Base-by-base conservation (phyloP, 2,113 vertebrate genomes). In the Prietella phreatophila region DNA sequence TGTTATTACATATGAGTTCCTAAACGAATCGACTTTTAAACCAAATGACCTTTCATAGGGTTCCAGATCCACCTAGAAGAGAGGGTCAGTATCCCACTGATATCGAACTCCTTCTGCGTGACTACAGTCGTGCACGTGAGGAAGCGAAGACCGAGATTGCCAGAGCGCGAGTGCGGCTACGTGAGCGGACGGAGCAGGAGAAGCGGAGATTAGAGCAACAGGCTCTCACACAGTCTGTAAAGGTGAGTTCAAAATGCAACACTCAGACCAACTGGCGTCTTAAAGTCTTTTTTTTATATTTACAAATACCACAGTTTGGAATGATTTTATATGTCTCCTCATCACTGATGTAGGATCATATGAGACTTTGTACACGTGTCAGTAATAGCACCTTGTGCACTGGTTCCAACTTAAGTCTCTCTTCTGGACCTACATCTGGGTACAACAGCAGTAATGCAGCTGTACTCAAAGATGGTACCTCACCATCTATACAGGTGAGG, bases 131-230 rank as follows among this genome's bases (percentile, higher is more conserved):
- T 67, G 98, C 97, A 8, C 96, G 96, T 0, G 96, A 98, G 91
- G 97, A 98, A 91, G 96, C 98, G 84, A 96, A 95, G 93, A 93
- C 92, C 0, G 97, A 99, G 95, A 98, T 99, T n/a, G 96, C 97
- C 0, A 95, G 91, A 87, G 97, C 97, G 0, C 93, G 95, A 61
- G 96, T 96, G 58, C 95, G 96, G 79, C 96, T 99, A 36, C 91
- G 96, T 50, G 96, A 98, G 87, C 94, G 95, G 80, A 96, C 97
- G 0, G 96, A 97, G 88, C 96, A 96, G 91, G 98, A 99, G 89
- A 98, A 97, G 89, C 95, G 93, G 90, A 94, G 96, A 10, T 94
- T 99, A 63, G 95, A 94, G 89, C 96, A 97, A 83, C 96, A 97
- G 93, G 94, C 96, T 13, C 36, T 94, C 42, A 93, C 94, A 42